A percentile compares a stretch with the other conserved stretches of the same genome.
phyloP scores from a whole-genome alignment of 2,888 invertebrate species.

The Ophion ventricosus region DNA sequence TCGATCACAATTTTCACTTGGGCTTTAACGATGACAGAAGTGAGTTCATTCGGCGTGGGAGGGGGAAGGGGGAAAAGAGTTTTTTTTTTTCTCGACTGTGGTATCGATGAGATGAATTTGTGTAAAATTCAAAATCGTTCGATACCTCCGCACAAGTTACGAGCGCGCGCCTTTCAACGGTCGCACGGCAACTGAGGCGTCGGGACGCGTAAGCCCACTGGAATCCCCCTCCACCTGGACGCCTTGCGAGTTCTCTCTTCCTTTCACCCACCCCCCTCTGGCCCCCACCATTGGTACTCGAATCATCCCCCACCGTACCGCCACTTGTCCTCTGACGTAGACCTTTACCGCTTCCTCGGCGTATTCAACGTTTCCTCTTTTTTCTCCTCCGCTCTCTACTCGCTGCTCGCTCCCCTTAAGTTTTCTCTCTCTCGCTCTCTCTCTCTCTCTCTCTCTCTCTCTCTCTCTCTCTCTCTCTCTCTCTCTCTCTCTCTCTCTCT shows the following conservation, averaged over 20 bases:
- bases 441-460: slow-evolving; percentile 8
- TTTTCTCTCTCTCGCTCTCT: not conserved
- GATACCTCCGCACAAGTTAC: slow-evolving; percentile 61
- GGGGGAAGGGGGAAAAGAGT: slow-evolving; percentile 1
- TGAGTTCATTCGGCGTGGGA: not conserved
- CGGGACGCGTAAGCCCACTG: slow-evolving; percentile 77
- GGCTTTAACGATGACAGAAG: not conserved
- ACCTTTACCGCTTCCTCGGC: slow-evolving; percentile 51
- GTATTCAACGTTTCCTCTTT: slow-evolving; percentile 61
- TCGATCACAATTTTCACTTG: slow-evolving; percentile 7
- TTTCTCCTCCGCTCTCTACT: slow-evolving; percentile 11
- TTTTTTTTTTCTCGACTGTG: slow-evolving; percentile 1
- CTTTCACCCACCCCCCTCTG: slow-evolving; percentile 31
- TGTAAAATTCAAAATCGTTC: slow-evolving; percentile 50
- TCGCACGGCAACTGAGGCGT: slow-evolving; percentile 83
- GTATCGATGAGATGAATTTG: slow-evolving; percentile 36
- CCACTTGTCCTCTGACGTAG: slow-evolving; percentile 24
- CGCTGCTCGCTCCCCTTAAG: not conserved
- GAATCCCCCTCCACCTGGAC: slow-evolving; percentile 52
- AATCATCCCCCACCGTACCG: slow-evolving; percentile 31
- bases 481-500: not conserved
- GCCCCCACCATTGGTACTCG: too few relatives aligned
- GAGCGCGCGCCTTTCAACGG: slow-evolving; percentile 80
- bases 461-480: not conserved
- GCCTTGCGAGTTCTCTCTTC: slow-evolving; percentile 38